Evolutionary conservation across 1,140 invertebrate species (phyloP).

Genomic region (Anoplophora glabripennis): DNA sequence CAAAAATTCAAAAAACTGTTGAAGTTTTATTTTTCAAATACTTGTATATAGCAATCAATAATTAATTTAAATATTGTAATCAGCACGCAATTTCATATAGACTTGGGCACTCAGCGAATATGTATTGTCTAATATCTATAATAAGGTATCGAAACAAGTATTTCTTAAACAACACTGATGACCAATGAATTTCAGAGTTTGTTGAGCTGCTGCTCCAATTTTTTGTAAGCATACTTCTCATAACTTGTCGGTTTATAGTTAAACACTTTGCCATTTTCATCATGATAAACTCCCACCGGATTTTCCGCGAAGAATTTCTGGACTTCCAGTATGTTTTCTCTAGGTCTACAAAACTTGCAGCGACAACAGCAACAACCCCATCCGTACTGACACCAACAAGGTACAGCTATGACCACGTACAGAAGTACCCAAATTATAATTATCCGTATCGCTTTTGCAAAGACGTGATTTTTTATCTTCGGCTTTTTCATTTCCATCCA

Average conservation of each 20-base stretch:
- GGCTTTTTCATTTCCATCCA: constrained; percentile 25
- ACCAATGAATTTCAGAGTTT: constrained; percentile 18
- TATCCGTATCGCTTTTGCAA: constrained; percentile 29
- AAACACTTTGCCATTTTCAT: constrained; percentile 26
- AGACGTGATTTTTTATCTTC: constrained; percentile 19
- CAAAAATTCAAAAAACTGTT: too few relatives aligned
- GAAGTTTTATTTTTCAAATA: too few relatives aligned
- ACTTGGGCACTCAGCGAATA: too few relatives aligned
- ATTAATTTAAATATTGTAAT: too few relatives aligned
- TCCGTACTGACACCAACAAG: constrained; percentile 43
- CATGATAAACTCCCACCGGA: constrained; percentile 35
- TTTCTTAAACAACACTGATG: too few relatives aligned
- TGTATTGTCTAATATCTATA: too few relatives aligned
- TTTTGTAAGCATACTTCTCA: constrained; percentile 41
- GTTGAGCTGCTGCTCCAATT: constrained; percentile 39
- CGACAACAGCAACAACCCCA: constrained; percentile 46
- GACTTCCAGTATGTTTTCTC: constrained; percentile 34
- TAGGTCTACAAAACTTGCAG: constrained; percentile 41
- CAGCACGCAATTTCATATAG: too few relatives aligned
- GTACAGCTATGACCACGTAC: constrained; percentile 43
- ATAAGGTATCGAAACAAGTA: too few relatives aligned
- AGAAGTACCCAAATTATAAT: constrained; percentile 38
- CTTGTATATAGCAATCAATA: too few relatives aligned
- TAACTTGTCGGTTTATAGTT: constrained; percentile 41
- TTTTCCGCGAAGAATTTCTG: constrained; percentile 40